These are phyloP conservation scores for Cladopsammia gracilis DNA, from an alignment of 64 coral and sea anemone species.

Conservation along the genomic window DNA sequence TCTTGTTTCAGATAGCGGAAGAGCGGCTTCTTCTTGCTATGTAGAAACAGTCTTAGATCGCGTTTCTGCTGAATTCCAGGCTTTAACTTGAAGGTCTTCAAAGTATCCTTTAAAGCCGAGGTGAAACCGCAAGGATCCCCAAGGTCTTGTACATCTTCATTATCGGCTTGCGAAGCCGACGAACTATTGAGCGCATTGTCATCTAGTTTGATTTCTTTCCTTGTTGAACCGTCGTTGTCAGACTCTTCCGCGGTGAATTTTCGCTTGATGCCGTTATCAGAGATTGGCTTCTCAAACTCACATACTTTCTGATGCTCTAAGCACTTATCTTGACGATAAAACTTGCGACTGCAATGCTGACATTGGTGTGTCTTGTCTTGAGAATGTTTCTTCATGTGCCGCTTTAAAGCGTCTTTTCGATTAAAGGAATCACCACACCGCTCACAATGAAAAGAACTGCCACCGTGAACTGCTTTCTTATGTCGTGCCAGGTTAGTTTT, in stretches of 20 bases:
- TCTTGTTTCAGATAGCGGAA: neutral
- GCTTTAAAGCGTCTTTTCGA: constrained; percentile 1
- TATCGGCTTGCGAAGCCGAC: no score
- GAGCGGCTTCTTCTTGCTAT: neutral
- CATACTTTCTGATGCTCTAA: neutral
- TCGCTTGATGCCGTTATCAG: no score
- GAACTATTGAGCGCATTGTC: no score
- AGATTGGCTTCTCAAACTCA: neutral
- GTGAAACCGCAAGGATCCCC: constrained; percentile 48
- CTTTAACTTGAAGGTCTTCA: constrained; percentile 35
- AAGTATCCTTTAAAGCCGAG: constrained; percentile 28
- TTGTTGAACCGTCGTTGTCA: no score
- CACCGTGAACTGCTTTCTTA: constrained; percentile 40
- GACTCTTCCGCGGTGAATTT: no score
- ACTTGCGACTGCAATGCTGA: neutral
- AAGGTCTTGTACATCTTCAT: no score
- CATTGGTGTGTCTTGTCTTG: neutral
- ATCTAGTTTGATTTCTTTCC: no score
- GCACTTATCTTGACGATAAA: constrained; percentile 23
- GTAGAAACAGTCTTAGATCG: constrained; percentile 24
- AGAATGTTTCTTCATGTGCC: constrained; percentile 45
- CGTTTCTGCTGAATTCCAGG: constrained; percentile 17
- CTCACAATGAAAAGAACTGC: neutral
- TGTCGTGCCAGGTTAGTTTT: constrained; percentile 30
- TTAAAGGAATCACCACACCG: constrained; percentile 8